Evolutionary conservation across 2,888 invertebrate species (phyloP), one percentile per base, ranked within the genome.

Genomic region (Nemurella pictetii): DNA sequence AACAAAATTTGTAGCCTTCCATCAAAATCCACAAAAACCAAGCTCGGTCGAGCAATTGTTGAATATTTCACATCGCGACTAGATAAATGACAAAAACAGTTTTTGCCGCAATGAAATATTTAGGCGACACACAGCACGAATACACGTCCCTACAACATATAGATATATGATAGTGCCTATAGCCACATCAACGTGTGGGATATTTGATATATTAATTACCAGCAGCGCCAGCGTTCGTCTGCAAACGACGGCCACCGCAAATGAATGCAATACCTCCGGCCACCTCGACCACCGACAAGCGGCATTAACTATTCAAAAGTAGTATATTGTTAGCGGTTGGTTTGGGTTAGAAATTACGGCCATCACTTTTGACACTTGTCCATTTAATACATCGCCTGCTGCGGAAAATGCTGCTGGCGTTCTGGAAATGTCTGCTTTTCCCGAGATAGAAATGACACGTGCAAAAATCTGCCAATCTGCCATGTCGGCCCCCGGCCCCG

Each of bases 351-450:
- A 75, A 82, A 82, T 82, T 82, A 82, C 20, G 82, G 25, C 26
- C 72, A 55, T 55, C 82, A 82, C 80, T 85, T 83, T 85, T 86
- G 86, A 85, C 86, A 86, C 85, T 85, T 84, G 81, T 85, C 85
- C 86, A 86, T 86, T 74, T 85, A 86, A 86, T 85, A 86, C 85
- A 83, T 83, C 85, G 9, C 55, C 20, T 20, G 9, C 55, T 12
- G 55, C 55, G 20, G 85, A 84, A 85, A 85, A 82, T 85, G 86
- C 86, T 28, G 72, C 55, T 55, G 55, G 9, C 20, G 55, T 55
- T 55, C 9, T 55, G 20, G 20, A 55, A 20, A 20, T 55, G 55
- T 55, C 55, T 55, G 55, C 55, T 55, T 55, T 55, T 20, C 55
- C 55, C 55, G 55, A 55, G 78, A 78, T 78, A 27, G 12, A 78